These are phyloP conservation scores for Trachelus troglodyta DNA, from an alignment of 2,888 invertebrate genomes.

Conservation along the genomic window DNA sequence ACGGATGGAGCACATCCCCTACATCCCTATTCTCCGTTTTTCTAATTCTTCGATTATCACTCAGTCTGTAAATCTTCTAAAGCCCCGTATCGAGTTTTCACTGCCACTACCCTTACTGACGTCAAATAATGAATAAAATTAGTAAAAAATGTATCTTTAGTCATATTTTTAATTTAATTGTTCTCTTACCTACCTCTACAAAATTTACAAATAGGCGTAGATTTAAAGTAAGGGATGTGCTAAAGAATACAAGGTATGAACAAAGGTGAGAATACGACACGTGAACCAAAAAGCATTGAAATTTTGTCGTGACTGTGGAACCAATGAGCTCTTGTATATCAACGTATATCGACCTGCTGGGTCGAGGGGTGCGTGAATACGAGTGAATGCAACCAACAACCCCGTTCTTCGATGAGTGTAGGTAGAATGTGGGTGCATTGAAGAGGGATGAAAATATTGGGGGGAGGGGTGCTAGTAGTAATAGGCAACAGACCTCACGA, in stretches of 20 bases:
- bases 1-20: background rate
- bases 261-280: background rate
- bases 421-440: background rate
- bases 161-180: background rate
- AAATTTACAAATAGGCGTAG: background rate
- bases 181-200: background rate
- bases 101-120: background rate
- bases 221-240: background rate
- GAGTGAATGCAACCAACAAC: slow-evolving; percentile 44
- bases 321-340: slow-evolving; percentile 18
- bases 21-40: background rate
- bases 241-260: no score
- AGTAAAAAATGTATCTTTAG: background rate
- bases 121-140: background rate
- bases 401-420: slow-evolving; percentile 12
- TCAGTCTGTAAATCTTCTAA: background rate
- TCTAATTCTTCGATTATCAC: background rate
- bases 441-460: background rate
- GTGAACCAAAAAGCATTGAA: background rate
- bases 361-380: slow-evolving; percentile 48
- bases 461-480: slow-evolving; percentile 18
- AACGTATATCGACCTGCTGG: slow-evolving; percentile 54
- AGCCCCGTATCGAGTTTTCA: background rate
- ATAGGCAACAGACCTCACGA: slow-evolving; percentile 32
- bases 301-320: background rate